Evolutionary conservation across 2,113 vertebrate genomes (phyloP), one percentile per base, ranked within the genome.

Genomic region (Xenotilapia leptura): DNA sequence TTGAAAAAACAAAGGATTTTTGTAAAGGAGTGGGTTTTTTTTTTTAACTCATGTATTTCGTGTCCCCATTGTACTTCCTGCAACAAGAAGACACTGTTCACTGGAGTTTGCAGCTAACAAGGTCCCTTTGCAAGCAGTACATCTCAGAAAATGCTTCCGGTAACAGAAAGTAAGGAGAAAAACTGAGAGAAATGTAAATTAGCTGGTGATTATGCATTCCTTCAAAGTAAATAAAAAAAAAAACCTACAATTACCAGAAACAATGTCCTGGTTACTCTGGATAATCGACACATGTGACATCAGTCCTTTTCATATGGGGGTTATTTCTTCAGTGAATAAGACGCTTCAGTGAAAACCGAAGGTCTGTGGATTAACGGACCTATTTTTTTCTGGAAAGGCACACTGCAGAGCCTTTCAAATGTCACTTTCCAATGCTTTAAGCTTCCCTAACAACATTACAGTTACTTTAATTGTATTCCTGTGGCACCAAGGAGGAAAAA

Each of bases 181-280:
- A 83, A 87, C 28, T 17, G 54, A 51, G 40, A 86, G 84, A 85
- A 88, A 91, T 80, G 82, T 51, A 91, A 92, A 93, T 91, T 28
- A 88, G 77, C 82, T 87, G 82, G 89, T 93, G 88, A 94, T 93
- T 88, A 79, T 88, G 88, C 89, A 92, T 77, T 83, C 51, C 79
- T 36, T 91, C 60, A 86, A 55, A 92, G 83, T 86, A 92, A 92
- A 88, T 89, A 58, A 90, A 86, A 54, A 70, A 81, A 21, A 9
- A 1, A 3, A 2, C 56, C 23, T 81, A 68, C 62, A 93, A 94
- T 93, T 92, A 92, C 85, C 38, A 89, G 79, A 94, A 93, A 91
- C 89, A 92, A 94, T 90, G 86, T 79, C 38, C 21, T n/a, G 7
- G 45, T 86, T 88, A 80, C 65, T 84, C 40, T 31, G 85, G 79